These are phyloP conservation scores for Actinia tenebrosa DNA, from an alignment of 64 coral and sea anemone species.

Conservation along the genomic window DNA sequence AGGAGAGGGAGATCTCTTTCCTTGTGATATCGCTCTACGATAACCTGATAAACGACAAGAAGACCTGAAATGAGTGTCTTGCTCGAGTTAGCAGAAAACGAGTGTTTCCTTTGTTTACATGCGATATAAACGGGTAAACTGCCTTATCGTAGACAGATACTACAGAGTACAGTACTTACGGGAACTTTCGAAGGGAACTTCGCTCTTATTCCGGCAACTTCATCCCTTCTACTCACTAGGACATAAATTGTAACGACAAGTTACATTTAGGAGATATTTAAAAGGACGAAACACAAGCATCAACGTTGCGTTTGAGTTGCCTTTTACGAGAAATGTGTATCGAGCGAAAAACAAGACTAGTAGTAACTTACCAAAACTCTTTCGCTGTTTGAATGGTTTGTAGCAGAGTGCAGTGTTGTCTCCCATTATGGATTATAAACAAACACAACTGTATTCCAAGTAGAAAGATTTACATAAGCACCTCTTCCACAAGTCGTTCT, in stretches of 20 bases:
- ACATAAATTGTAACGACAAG: not conserved
- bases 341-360: not conserved
- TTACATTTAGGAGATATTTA: not conserved
- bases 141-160: not conserved
- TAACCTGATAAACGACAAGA: conserved; percentile 62
- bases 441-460: not conserved
- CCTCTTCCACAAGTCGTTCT: not conserved
- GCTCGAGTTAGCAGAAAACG: conserved; percentile 4
- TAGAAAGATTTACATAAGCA: not conserved
- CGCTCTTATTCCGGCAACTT: conserved; percentile 88
- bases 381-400: conserved; percentile 92
- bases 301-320: not conserved
- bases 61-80: not conserved
- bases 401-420: not conserved
- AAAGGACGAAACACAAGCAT: not conserved
- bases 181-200: conserved; percentile 98
- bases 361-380: conserved; percentile 90
- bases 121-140: not conserved
- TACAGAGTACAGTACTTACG: conserved; percentile 50
- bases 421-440: conserved; percentile 10
- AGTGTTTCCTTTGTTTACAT: conserved; percentile 20
- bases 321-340: not conserved
- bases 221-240: conserved; percentile 79
- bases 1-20: conserved; percentile 90
- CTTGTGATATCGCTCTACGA: conserved; percentile 98